Base-by-base conservation (phyloP, 1,140 invertebrate species). In the Cheumatopsyche charites region DNA sequence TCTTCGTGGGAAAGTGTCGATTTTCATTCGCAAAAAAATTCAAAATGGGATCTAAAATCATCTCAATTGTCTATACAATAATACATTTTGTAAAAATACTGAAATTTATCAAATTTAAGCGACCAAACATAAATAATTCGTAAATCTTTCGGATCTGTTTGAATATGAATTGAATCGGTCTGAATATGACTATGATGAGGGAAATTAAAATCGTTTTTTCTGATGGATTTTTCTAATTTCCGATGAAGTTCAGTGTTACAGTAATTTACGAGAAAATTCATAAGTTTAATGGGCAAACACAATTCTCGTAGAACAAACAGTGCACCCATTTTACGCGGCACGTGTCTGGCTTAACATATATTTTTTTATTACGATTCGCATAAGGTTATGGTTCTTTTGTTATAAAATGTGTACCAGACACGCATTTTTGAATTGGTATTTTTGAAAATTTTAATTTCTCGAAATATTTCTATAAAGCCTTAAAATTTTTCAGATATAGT, bases 351-450 rank as follows among this genome's bases (percentile, higher is more conserved):
- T 58, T 52, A 29, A 13, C 11, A 68, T n/a, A 17, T 55, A 29
- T 36, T 67, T 72, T 67, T 72, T 72, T 72, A 72, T 72, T 72
- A 62, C 71, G 61, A 67, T 72, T 68, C 52, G 45, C 49, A 67
- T 62, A 62, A 68, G 63, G 23, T 55, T 72, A 52, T 71, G 5
- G 70, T 42, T 26, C 62, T 43, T 61, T 66, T 63, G 13, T 13
- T 17, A 63, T 15, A 36, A 4, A 36, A 36, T 4, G 9, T 63
- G 0, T 42, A 41, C 12, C 62, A 42, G 62, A 63, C 21, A 17
- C 9, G 55, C 25, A 58, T 25, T 58, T 55, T 5, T 1, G 36
- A 11, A 36, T 13, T 13, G 42, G 42, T 41, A 42, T 63, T 58
- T 21, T 49, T n/a, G n/a, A n/a, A n/a, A n/a, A n/a, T n/a, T n/a